A percentile compares a stretch with the other conserved stretches of the same genome.
These are phyloP conservation scores for Sesia bembeciformis DNA, from an alignment of 2,888 invertebrate species.

Conservation along the genomic window DNA sequence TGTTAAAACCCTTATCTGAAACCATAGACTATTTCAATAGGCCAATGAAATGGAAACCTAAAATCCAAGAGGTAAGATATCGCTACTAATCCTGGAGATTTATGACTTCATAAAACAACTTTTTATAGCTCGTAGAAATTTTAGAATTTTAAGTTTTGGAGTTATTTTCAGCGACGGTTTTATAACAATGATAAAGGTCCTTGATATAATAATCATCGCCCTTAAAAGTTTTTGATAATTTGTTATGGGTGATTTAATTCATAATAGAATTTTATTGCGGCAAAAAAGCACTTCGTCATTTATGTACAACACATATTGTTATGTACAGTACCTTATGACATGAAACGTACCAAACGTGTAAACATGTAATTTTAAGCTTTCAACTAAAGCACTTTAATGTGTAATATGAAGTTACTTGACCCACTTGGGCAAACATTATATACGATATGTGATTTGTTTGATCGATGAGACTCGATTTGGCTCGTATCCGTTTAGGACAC, in stretches of 20 bases:
- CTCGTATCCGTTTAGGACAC: constrained; percentile 4
- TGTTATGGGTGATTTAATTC: too few species aligned
- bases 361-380: neutral
- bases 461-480: constrained; percentile 8
- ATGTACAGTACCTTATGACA: too few species aligned
- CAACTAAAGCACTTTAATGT: neutral
- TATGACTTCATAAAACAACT: constrained; percentile 4
- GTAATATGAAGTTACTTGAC: neutral
- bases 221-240: too few species aligned
- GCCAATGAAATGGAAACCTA: neutral
- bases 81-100: neutral
- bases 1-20: too few species aligned
- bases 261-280: too few species aligned
- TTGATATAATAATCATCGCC: too few species aligned
- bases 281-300: too few species aligned
- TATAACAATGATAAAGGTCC: too few species aligned
- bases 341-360: too few species aligned
- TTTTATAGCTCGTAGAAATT: neutral
- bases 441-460: neutral
- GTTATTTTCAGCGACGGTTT: neutral
- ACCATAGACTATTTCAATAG: neutral
- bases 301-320: too few species aligned
- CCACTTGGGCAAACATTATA: neutral
- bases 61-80: neutral
- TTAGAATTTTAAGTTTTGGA: neutral